Evolutionary conservation across 2,113 vertebrate species (phyloP), one percentile per base, ranked within the genome.

Genomic region (Rhabdornis inornatus): DNA sequence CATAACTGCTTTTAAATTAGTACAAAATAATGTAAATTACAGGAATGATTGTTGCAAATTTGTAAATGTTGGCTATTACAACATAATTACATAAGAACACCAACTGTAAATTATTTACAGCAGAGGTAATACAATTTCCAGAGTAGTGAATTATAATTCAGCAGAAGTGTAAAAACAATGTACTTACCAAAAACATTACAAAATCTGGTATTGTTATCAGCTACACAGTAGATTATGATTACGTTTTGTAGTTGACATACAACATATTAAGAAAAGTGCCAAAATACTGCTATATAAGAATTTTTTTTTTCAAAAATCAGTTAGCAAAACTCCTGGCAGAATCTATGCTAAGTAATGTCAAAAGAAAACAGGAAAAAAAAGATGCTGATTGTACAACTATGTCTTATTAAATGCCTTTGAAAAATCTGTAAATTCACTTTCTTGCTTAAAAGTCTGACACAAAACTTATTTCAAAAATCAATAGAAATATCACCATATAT

Each of bases 341-440:
- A 78, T 77, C 50, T 74, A 89, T 30, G 71, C 87, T 95, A 95
- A 95, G 85, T 90, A 97, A 96, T 94, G 91, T 63, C 91, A 96
- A 95, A 97, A 72, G 61, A 96, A 96, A 94, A 87, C 33, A 69
- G 63, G 63, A 90, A 94, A 93, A 94, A 97, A 92, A 39, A 13
- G 64, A 94, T 87, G 59, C 31, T 71, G 84, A 97, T 87, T 97
- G 93, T 95, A 97, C 85, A 96, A 96, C 61, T 83, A 86, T 31
- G 82, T 89, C 92, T 97, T 96, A 97, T 94, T 97, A 97, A 98
- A 98, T 94, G 87, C 82, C 76, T 96, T 94, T 90, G 92, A 92
- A 97, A 97, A 97, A 95, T 88, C 88, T 97, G 75, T 94, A 97
- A 97, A 97, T 72, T 97, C 91, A 50, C 39, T 95, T 96, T 92